Evolutionary conservation across 2,113 vertebrate genomes (phyloP), one percentile per base, ranked within the genome.

Genomic region (Mus pahari): DNA sequence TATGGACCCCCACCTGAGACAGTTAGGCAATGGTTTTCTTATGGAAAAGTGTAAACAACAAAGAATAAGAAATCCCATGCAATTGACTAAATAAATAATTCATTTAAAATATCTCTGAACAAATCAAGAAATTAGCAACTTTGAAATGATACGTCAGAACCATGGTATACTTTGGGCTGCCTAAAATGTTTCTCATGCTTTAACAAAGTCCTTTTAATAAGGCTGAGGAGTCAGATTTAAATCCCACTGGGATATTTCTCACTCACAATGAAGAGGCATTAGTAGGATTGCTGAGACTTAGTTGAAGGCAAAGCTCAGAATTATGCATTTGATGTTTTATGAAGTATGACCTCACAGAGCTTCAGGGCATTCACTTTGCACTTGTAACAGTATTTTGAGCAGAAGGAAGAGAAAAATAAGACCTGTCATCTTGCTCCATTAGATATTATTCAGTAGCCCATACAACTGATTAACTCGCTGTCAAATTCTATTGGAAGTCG

Each of bases 331-430:
- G 82, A 83, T 92, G 50, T 26, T 70, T 53, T 78, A 50, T 94
- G 53, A 94, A 94, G 89, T 92, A 62, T 74, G 55, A 95, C 66
- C 88, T 91, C 64, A 83, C 12, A 48, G 96, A 86, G 81, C 31
- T 91, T 83, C 66, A 31, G 90, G 39, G 31, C 53, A 28, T 86
- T 86, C 9, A 6, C 58, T 93, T 91, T 73, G 64, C 14, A 78
- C 93, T 89, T 82, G 39, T 50, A 68, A 74, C 13, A 90, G 68
- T 31, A 75, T 83, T 92, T 91, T 90, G 62, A 92, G n/a, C 78
- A 79, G 24, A 86, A 6, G 1, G 88, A 92, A 91, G 39, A 91
- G 60, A 90, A 60, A 77, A 82, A 81, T 36, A 94, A 60, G 28
- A 70, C 39, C 7, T 82, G n/a, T 77, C 78, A 78, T 92, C 89